Conservation (phyloP, 2,797 vertebrate genomes). For the Thalassophryne amazonica region DNA sequence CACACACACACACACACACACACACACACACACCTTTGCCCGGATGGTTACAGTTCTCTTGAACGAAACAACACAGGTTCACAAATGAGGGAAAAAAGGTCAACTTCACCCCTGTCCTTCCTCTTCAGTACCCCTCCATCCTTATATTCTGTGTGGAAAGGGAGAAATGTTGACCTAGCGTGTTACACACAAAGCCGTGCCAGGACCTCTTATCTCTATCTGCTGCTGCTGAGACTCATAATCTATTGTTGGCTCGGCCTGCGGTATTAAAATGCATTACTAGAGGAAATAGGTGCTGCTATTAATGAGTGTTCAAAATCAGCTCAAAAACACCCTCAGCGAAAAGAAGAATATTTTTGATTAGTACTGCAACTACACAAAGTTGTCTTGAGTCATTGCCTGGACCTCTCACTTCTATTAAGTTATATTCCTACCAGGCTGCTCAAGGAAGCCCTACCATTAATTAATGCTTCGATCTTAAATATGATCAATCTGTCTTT, state of each 20-base stretch:
- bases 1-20: slow-evolving; percentile 2
- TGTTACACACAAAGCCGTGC: background rate
- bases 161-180: slow-evolving; percentile 24
- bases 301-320: slow-evolving; percentile 36
- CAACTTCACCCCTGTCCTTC: slow-evolving; percentile 4
- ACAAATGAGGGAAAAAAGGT: background rate
- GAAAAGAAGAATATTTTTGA: no score
- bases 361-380: no score
- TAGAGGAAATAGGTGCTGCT: slow-evolving; percentile 51
- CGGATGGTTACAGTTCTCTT: slow-evolving; percentile 43
- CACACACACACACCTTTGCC: slow-evolving; percentile 11
- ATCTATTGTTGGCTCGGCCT: slow-evolving; percentile 48
- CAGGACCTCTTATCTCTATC: slow-evolving; percentile 28
- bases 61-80: slow-evolving; percentile 17
- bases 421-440: no score
- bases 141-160: slow-evolving; percentile 17
- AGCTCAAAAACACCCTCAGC: background rate
- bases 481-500: no score
- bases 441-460: no score
- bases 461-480: no score
- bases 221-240: slow-evolving; percentile 34
- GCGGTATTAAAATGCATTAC: slow-evolving; percentile 60
- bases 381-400: no score
- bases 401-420: no score
- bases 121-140: background rate